phyloP scores from a whole-genome alignment of 2,888 invertebrate genomes.

The Odontocolon sp. region DNA sequence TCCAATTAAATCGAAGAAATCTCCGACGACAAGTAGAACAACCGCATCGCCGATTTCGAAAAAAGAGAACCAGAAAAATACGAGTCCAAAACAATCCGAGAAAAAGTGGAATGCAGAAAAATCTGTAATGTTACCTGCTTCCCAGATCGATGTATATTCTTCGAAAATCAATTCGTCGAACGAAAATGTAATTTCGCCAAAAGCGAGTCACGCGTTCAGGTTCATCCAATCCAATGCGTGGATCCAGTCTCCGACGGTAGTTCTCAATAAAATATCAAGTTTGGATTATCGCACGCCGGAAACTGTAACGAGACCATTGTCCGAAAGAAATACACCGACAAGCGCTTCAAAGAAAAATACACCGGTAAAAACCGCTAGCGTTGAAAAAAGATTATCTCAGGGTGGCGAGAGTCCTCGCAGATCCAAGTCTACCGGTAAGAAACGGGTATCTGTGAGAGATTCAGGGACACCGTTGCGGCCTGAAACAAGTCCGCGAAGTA shows the following conservation, averaged over 20 bases:
- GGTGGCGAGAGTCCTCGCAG: slow-evolving; percentile 55
- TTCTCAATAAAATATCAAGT: slow-evolving; percentile 37
- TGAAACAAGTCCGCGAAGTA: slow-evolving; percentile 8
- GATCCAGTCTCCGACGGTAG: slow-evolving; percentile 36
- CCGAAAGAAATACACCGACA: background rate
- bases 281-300: background rate
- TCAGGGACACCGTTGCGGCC: slow-evolving; percentile 57
- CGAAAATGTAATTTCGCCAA: slow-evolving; percentile 13
- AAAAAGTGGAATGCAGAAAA: background rate
- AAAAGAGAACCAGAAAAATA: background rate
- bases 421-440: slow-evolving; percentile 52
- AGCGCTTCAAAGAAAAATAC: slow-evolving; percentile 16
- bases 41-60: background rate
- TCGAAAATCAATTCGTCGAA: slow-evolving; percentile 31
- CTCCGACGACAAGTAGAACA: background rate
- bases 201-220: background rate
- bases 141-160: background rate
- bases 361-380: slow-evolving; percentile 44
- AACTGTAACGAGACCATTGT: slow-evolving; percentile 23
- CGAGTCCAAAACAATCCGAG: background rate
- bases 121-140: background rate
- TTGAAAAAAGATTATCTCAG: slow-evolving; percentile 29
- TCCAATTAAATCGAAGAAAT: slow-evolving; percentile 33
- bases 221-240: background rate
- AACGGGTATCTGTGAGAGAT: slow-evolving; percentile 49